These are phyloP conservation scores for Ptilonorhynchus violaceus DNA, from an alignment of 2,113 vertebrate species.

Conservation along the genomic window DNA sequence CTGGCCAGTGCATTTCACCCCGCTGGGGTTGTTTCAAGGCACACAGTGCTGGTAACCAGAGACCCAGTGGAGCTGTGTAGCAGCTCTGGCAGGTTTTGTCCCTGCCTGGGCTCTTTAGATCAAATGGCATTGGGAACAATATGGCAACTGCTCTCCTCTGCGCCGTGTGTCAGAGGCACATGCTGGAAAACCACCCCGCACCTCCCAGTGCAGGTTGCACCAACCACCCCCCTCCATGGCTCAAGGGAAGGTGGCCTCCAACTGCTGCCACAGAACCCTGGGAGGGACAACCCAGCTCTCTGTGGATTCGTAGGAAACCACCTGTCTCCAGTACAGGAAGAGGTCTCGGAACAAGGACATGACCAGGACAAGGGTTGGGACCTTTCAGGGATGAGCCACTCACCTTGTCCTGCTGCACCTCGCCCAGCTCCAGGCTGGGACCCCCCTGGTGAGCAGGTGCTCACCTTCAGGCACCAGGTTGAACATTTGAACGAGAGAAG, in stretches of 20 bases:
- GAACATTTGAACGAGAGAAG: fast-evolving
- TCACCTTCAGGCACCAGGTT: neutral
- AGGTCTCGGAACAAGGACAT: neutral
- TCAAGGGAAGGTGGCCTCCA: neutral
- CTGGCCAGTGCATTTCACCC: neutral
- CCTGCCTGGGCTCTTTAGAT: neutral
- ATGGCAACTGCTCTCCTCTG: neutral
- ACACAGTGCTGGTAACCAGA: neutral
- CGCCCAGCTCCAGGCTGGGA: neutral
- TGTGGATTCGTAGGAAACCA: neutral
- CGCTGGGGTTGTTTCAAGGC: neutral
- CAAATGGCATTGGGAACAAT: neutral
- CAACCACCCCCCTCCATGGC: neutral
- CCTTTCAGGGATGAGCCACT: neutral
- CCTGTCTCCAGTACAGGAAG: neutral
- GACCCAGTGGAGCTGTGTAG: fast-evolving
- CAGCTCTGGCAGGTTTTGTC: neutral
- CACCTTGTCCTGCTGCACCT: neutral
- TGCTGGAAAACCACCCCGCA: neutral
- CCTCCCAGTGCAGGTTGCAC: neutral
- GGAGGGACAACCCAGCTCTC: neutral
- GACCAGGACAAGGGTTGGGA: neutral
- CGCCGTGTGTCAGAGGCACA: neutral
- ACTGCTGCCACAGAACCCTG: neutral
- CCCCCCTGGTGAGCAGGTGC: neutral